Evolutionary conservation across 2,113 vertebrate species (phyloP).

Genomic region (Anseranas semipalmata): DNA sequence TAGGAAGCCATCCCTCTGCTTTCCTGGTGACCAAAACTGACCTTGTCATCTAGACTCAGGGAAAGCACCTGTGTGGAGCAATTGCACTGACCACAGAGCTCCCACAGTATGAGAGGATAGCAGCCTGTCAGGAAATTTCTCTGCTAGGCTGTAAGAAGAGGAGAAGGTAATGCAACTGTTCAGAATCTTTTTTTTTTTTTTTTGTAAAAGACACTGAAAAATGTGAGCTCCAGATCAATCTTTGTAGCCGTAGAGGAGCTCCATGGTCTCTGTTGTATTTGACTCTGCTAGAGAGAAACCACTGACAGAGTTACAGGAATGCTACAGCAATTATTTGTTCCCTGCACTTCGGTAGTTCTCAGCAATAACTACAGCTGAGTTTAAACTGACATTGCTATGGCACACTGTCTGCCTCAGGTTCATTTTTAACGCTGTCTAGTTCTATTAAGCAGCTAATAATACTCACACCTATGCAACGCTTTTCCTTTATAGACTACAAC

Average conservation of each 20-base stretch:
- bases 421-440: background rate
- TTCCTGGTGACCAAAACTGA: background rate
- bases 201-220: background rate
- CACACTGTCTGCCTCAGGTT: background rate
- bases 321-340: background rate
- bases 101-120: background rate
- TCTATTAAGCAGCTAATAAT: constrained; percentile 34
- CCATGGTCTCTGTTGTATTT: background rate
- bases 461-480: background rate
- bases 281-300: background rate
- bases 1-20: background rate
- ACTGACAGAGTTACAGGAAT: background rate
- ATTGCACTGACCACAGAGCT: background rate
- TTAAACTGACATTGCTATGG: background rate
- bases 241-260: background rate
- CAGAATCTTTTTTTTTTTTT: background rate
- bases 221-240: background rate
- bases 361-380: background rate
- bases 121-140: background rate
- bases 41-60: fast-evolving
- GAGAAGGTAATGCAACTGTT: background rate
- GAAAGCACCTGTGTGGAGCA: background rate
- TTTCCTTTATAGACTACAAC: constrained; percentile 16
- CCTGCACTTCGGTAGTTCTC: background rate
- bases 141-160: background rate